Evolutionary conservation across 2,797 vertebrate species (phyloP).

Genomic region (Acestrorhynchus altus): DNA sequence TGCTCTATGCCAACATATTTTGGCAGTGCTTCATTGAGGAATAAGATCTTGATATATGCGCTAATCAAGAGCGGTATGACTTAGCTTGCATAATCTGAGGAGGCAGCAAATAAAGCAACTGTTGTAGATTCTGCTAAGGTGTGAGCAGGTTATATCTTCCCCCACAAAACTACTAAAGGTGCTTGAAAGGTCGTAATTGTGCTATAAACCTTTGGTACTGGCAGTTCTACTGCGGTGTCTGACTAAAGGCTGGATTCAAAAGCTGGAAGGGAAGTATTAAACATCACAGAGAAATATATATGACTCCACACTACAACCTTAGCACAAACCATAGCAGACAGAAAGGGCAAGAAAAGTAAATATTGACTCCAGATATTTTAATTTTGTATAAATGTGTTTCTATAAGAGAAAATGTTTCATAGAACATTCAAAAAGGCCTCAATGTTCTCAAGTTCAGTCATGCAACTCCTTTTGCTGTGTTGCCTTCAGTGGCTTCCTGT

Average conservation of each 20-base stretch:
- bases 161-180: neutral
- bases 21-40: no score
- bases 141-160: no score
- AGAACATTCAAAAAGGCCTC: no score
- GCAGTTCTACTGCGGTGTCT: neutral
- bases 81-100: neutral
- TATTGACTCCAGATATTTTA: neutral
- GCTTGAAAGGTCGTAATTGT: neutral
- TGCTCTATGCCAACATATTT: no score
- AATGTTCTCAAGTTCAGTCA: no score
- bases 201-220: neutral
- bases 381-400: slow-evolving; percentile 34
- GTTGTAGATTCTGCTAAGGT: no score
- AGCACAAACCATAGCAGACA: neutral
- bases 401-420: no score
- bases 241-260: neutral
- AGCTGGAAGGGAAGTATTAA: slow-evolving; percentile 35
- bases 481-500: no score
- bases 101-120: no score
- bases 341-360: neutral
- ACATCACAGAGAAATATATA: slow-evolving; percentile 19
- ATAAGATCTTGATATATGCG: no score
- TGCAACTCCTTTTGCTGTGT: no score
- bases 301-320: neutral
- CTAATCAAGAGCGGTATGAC: neutral